Evolutionary conservation across 2,113 vertebrate species (phyloP).

Genomic region (Crotophaga sulcirostris): DNA sequence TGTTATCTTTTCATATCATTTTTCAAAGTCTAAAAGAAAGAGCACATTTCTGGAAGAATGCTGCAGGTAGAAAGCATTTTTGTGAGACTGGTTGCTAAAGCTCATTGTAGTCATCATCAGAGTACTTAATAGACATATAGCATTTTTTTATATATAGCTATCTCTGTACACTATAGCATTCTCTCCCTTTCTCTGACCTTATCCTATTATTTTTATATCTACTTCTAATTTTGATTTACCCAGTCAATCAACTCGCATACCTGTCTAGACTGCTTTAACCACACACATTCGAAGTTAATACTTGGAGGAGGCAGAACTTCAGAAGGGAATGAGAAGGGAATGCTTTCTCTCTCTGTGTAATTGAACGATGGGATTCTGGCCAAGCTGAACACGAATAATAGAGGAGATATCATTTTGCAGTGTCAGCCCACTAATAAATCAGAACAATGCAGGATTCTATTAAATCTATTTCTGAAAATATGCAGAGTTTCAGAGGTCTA

Average conservation of each 20-base stretch:
- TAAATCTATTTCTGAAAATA: slow-evolving; percentile 37
- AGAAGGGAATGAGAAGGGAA: background rate
- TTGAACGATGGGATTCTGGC: background rate
- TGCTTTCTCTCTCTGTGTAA: background rate
- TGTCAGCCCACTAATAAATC: slow-evolving; percentile 32
- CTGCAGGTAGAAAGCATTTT: slow-evolving; percentile 3
- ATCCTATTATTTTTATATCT: slow-evolving; percentile 7
- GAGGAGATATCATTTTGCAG: slow-evolving; percentile 6
- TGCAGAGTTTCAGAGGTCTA: background rate
- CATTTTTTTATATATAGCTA: slow-evolving; percentile 1
- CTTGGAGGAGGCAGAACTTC: background rate
- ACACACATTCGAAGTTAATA: background rate
- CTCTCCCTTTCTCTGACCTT: background rate
- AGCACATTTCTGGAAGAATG: background rate
- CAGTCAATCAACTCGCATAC: background rate
- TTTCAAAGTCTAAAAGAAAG: background rate
- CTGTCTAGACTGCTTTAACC: slow-evolving; percentile 21
- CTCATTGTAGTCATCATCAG: background rate
- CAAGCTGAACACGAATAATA: slow-evolving; percentile 8
- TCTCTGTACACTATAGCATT: background rate
- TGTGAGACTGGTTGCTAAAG: background rate
- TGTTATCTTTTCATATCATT: background rate
- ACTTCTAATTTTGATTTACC: slow-evolving; percentile 6
- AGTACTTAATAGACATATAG: background rate
- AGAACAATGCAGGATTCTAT: slow-evolving; percentile 20